Percentiles rank a stretch among this genome's conserved stretches.
These are phyloP conservation scores for Zosterops japonicus DNA, from an alignment of 2,113 vertebrate species.

Conservation along the genomic window DNA sequence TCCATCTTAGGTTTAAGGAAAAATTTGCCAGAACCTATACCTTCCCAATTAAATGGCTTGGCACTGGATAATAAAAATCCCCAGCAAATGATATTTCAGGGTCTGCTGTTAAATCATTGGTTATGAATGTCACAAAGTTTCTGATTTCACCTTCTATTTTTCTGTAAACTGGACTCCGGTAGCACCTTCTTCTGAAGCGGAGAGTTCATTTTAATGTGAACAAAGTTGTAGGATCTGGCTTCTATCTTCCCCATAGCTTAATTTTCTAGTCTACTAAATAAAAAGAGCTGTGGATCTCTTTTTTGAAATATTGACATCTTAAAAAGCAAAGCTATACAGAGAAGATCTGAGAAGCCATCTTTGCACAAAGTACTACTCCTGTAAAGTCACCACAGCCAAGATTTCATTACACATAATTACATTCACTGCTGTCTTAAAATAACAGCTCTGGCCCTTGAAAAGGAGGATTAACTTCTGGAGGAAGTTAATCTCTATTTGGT, in stretches of 20 bases:
- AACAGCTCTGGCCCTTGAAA: neutral
- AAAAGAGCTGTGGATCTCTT: neutral
- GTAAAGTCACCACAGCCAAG: neutral
- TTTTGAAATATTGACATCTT: neutral
- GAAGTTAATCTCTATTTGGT: neutral
- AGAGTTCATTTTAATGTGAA: neutral
- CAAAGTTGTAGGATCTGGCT: neutral
- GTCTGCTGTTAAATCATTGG: neutral
- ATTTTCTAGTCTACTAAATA: neutral
- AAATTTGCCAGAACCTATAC: neutral
- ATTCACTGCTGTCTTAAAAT: neutral
- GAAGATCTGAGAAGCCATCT: neutral
- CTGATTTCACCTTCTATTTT: neutral
- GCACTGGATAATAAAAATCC: neutral
- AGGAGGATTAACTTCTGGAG: neutral
- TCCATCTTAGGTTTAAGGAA: neutral
- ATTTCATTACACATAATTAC: neutral
- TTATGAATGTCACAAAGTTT: neutral
- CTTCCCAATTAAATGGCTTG: neutral
- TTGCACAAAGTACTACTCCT: neutral
- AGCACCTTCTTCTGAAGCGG: neutral
- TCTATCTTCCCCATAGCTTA: neutral
- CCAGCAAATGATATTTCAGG: neutral
- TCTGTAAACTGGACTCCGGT: neutral
- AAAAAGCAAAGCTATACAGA: neutral